Evolutionary conservation across 2,797 vertebrate species (phyloP), one percentile per base, ranked within the genome.

Genomic region (Malacoctenus gilli): DNA sequence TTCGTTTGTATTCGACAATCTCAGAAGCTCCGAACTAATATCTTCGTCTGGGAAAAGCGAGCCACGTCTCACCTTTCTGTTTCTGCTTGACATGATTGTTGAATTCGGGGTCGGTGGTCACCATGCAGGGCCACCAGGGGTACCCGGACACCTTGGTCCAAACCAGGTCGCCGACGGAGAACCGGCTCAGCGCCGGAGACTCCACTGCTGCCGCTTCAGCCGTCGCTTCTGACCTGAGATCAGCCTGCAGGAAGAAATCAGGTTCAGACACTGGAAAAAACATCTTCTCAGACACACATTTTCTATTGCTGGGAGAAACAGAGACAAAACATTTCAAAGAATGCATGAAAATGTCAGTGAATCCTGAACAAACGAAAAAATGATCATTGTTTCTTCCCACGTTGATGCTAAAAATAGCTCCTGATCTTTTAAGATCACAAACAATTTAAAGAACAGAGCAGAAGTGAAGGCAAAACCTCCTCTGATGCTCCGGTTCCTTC

Each of bases 51-150:
- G n/a, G n/a, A n/a, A n/a, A n/a, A n/a, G n/a, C n/a, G 2, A 1
- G 1, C 4, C 0, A 5, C 3, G 0, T 11, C 51, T 69, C 68
- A 97, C 97, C 93, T 91, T 96, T 96, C 40, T 92, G 91, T 92
- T 96, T 97, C 19, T 91, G 92, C 77, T 93, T 97, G 68, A 94
- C 91, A 79, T 97, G 93, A 67, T 66, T 82, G 66, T 93, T 92
- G 37, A 93, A 89, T 22, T 95, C 91, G 0, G 96, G 96, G 77
- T 98, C 96, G 30, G 91, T 91, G 79, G 97, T 95, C 74, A 99
- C 94, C 92, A 99, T 96, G 85, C 97, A 98, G 0, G 97, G 97
- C 97, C 97, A 99, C 97, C 96, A 99, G 0, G 96, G 96, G 80
- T 95, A 98, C 23, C 97, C 97, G 0, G 94, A 94, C 58, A 97